Evolutionary conservation across 2,888 invertebrate species (phyloP).

Genomic region (Macrophya alboannulata): DNA sequence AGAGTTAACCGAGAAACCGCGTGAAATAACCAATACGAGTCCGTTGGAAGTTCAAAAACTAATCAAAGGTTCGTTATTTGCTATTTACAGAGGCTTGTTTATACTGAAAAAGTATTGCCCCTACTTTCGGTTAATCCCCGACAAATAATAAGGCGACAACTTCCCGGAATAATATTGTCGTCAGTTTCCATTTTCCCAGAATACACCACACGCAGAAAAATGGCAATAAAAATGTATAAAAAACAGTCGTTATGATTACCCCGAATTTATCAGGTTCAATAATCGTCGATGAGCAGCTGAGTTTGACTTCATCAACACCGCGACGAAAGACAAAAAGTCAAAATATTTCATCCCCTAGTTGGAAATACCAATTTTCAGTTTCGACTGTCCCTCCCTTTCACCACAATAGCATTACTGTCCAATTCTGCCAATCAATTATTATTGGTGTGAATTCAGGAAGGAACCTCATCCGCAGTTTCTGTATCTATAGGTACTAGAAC

Average conservation of each 20-base stretch:
- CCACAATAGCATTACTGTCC: slow-evolving; percentile 47
- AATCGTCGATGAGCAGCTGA: background rate
- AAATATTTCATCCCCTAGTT: background rate
- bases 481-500: background rate
- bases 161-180: slow-evolving; percentile 5
- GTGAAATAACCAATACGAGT: slow-evolving; percentile 49
- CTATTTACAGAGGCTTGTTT: slow-evolving; percentile 48
- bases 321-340: background rate
- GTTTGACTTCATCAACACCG: background rate
- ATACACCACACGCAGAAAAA: too few relatives aligned
- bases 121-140: slow-evolving; percentile 15
- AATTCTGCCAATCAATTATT: slow-evolving; percentile 49
- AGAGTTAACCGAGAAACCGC: slow-evolving; percentile 44
- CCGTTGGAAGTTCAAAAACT: slow-evolving; percentile 46
- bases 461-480: background rate
- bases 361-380: background rate
- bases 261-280: background rate
- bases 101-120: slow-evolving; percentile 49
- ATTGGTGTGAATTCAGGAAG: slow-evolving; percentile 25
- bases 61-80: slow-evolving; percentile 53
- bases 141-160: slow-evolving; percentile 10
- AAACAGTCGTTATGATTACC: background rate
- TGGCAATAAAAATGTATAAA: background rate
- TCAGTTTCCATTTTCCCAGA: background rate
- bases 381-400: background rate